phyloP scores from a whole-genome alignment of 2,113 vertebrate species.

The Garra rufa region DNA sequence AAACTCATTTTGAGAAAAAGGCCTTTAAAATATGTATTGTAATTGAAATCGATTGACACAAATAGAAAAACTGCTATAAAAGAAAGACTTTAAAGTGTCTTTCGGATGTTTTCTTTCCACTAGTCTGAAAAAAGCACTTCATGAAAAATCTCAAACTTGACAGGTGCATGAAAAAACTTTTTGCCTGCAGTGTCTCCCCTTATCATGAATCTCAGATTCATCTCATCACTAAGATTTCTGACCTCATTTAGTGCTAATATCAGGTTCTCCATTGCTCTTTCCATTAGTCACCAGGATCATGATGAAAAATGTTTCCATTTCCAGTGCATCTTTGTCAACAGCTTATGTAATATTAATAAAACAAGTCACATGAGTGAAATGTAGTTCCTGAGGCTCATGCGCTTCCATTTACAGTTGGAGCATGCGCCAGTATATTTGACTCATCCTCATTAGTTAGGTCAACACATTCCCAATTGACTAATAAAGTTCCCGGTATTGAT shows the following conservation, averaged over 20 bases:
- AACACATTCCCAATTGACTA: slow-evolving; percentile 65
- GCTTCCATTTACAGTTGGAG: slow-evolving; percentile 7
- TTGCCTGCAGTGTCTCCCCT: no score
- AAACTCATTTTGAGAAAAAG: no score
- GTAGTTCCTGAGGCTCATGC: background rate
- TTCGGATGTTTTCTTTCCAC: no score
- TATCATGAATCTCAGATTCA: background rate
- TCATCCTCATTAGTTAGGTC: slow-evolving; percentile 36
- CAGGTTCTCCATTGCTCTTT: background rate
- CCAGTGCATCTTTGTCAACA: background rate
- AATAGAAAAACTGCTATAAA: no score
- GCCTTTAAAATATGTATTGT: no score
- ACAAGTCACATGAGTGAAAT: background rate
- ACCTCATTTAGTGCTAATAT: background rate
- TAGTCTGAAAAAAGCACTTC: no score
- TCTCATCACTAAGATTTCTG: background rate
- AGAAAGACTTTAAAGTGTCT: no score
- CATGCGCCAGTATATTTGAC: slow-evolving; percentile 41
- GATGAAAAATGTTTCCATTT: background rate
- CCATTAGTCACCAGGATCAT: background rate
- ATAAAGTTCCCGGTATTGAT: slow-evolving; percentile 57
- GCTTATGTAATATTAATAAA: slow-evolving; percentile 29
- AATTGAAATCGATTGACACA: no score
- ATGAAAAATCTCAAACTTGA: no score
- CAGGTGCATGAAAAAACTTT: no score